Evolutionary conservation across 2,113 vertebrate genomes (phyloP), one percentile per base, ranked within the genome.

Genomic region (Poeciliopsis occidentalis): DNA sequence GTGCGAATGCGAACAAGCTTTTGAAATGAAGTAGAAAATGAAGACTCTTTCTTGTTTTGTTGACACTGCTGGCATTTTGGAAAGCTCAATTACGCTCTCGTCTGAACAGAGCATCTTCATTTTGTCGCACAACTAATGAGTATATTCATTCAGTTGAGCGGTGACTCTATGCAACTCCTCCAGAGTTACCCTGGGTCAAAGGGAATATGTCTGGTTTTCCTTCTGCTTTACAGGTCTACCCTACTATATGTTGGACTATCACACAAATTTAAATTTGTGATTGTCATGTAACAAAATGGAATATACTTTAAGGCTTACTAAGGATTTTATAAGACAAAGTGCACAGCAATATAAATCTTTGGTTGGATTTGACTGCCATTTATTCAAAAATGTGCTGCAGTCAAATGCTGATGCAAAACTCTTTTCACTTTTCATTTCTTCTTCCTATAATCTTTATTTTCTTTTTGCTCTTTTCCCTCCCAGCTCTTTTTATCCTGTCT

Each of bases 401-500:
- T 24, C 51, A 54, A n/a, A 57, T 57, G 10, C 22, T 57, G 24
- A 22, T 57, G 11, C 10, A 57, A 57, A 57, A 24, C 51, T 57
- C 51, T 64, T 63, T 30, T 31, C 62, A 31, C 29, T 22, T 10
- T 31, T 31, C 2, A 31, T 64, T 64, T 32, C 31, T 63, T 64
- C 30, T 31, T 30, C 30, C 15, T 63, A 15, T 63, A 22, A 57
- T 57, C 51, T 57, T 57, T 24, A 22, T 19, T 4, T 41, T 13
- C 44, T 51, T 51, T 47, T 54, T 24, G 47, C 47, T 57, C 8
- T 17, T 57, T n/a, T 41, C 37, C 27, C 30, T 57, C 39, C 65
- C 17, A 26, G 29, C 37, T 75, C 71, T 73, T 60, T 3, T 61
- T 71, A 63, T 73, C 71, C 24, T 37, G 15, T 70, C 62, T 70